phyloP scores from a whole-genome alignment of 2,888 invertebrate genomes.

The Cephus sareptanus region DNA sequence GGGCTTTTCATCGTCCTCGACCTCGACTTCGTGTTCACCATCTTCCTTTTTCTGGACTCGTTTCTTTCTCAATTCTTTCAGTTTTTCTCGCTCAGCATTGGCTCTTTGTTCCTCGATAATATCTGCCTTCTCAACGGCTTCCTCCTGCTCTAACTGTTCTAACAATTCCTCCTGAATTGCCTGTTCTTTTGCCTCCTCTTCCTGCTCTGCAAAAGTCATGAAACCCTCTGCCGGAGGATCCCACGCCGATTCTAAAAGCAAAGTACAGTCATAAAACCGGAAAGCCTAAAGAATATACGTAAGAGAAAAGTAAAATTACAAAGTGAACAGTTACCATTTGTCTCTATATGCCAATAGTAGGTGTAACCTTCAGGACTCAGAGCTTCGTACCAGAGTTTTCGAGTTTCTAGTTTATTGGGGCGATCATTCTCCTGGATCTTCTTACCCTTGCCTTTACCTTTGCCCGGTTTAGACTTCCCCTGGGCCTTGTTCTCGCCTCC shows the following conservation, averaged over 20 bases:
- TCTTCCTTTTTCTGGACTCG: constrained; percentile 66
- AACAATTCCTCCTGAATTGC: constrained; percentile 66
- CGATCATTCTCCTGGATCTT: constrained; percentile 38
- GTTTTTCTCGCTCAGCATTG: constrained; percentile 53
- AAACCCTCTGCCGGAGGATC: constrained; percentile 80
- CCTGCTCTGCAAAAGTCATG: constrained; percentile 75
- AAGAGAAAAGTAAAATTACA: background rate
- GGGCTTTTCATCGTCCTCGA: constrained; percentile 53
- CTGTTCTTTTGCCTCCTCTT: constrained; percentile 67
- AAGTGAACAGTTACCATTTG: constrained; percentile 73
- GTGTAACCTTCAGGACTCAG: constrained; percentile 79
- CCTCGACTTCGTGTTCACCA: constrained; percentile 24
- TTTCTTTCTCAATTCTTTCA: constrained; percentile 64
- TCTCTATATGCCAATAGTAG: constrained; percentile 89
- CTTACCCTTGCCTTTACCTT: constrained; percentile 56
- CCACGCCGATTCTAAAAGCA: constrained; percentile 79
- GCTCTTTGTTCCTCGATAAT: constrained; percentile 59
- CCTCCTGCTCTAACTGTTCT: constrained; percentile 67
- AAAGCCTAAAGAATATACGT: background rate
- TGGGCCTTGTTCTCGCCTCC: constrained; percentile 50
- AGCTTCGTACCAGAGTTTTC: constrained; percentile 82
- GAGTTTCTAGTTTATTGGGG: constrained; percentile 34
- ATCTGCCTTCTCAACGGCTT: constrained; percentile 63
- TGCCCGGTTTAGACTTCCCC: constrained; percentile 42
- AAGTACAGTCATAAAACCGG: background rate